A percentile compares a stretch with the other conserved stretches of the same genome.
These are phyloP conservation scores for Epistrophella euchroma DNA, from an alignment of 2,888 invertebrate genomes.

Conservation along the genomic window DNA sequence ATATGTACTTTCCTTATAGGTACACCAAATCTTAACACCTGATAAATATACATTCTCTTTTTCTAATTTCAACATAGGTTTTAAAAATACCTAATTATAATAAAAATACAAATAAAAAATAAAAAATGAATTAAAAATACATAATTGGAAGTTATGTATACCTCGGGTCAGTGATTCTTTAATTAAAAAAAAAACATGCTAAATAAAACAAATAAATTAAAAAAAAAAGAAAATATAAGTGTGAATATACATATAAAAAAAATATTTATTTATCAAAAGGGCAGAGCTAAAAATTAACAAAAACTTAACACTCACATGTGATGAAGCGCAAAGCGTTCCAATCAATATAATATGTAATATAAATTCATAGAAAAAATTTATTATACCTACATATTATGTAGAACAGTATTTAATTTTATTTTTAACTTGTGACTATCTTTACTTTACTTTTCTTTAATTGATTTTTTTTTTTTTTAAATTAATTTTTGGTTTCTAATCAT, in stretches of 20 bases:
- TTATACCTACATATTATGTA: not conserved
- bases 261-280: slow-evolving; percentile 27
- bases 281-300: slow-evolving; percentile 19
- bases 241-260: not conserved
- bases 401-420: slow-evolving; percentile 20
- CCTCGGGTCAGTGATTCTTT: not conserved
- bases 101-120: not conserved
- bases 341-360: slow-evolving; percentile 48
- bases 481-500: not conserved
- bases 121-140: not conserved
- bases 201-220: not conserved
- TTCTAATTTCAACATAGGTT: not conserved
- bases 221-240: not conserved
- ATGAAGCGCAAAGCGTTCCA: slow-evolving; percentile 69
- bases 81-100: not conserved
- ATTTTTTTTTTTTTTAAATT: not conserved
- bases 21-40: slow-evolving; percentile 19
- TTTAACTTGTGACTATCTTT: not conserved
- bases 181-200: not conserved
- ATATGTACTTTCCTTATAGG: slow-evolving; percentile 1
- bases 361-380: slow-evolving; percentile 33
- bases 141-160: slow-evolving; percentile 11
- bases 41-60: not conserved
- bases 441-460: too few relatives aligned
- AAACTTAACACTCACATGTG: slow-evolving; percentile 59